These are phyloP conservation scores for Neoitamus cyanurus DNA, from an alignment of 2,888 invertebrate species.

Conservation along the genomic window DNA sequence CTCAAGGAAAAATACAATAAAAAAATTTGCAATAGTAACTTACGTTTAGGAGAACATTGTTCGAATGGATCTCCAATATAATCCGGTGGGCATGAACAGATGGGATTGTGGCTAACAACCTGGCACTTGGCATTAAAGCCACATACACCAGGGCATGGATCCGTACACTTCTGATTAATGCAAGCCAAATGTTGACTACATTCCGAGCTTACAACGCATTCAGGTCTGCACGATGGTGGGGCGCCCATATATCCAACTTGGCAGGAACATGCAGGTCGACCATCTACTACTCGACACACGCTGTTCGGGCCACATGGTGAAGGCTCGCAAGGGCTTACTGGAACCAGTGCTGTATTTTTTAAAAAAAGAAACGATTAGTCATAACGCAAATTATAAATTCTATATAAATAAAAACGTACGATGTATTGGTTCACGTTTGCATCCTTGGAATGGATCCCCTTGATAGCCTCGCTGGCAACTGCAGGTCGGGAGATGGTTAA, in stretches of 20 bases:
- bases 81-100: slow-evolving; percentile 78
- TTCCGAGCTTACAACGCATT: slow-evolving; percentile 82
- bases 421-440: slow-evolving; percentile 71
- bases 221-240: slow-evolving; percentile 81
- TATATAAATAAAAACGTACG: slow-evolving; percentile 67
- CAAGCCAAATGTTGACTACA: slow-evolving; percentile 81
- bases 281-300: slow-evolving; percentile 76
- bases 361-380: not conserved
- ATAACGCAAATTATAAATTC: not conserved
- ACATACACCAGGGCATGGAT: slow-evolving; percentile 82
- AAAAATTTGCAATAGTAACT: slow-evolving; percentile 56
- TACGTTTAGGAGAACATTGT: slow-evolving; percentile 70
- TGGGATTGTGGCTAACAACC: slow-evolving; percentile 83
- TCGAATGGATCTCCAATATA: slow-evolving; percentile 82
- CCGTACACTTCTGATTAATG: slow-evolving; percentile 79
- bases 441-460: slow-evolving; percentile 86
- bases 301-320: slow-evolving; percentile 85
- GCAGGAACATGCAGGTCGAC: slow-evolving; percentile 82
- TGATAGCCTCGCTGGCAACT: slow-evolving; percentile 80
- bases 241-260: slow-evolving; percentile 77
- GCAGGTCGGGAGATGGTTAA: slow-evolving; percentile 86
- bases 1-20: not conserved
- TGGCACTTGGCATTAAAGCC: slow-evolving; percentile 82
- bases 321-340: slow-evolving; percentile 76
- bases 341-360: slow-evolving; percentile 59